A percentile compares a stretch with the other conserved stretches of the same genome.
These are phyloP conservation scores for Microctonus hyperodae DNA, from an alignment of 2,888 invertebrate genomes.

Conservation along the genomic window DNA sequence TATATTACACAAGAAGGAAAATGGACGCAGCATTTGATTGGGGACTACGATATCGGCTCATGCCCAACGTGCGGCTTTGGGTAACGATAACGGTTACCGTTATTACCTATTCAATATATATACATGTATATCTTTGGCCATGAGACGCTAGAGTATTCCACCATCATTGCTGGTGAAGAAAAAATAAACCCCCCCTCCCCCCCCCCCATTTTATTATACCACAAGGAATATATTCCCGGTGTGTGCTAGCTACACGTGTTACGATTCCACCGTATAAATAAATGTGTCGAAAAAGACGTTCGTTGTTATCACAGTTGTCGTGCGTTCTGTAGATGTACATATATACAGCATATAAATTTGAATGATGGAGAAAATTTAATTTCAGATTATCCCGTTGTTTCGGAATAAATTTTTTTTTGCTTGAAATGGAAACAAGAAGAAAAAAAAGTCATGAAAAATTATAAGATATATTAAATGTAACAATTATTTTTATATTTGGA, in stretches of 20 bases:
- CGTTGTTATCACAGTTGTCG: not conserved
- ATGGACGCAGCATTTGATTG: slow-evolving; percentile 44
- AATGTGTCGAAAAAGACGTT: not conserved
- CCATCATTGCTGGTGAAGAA: not conserved
- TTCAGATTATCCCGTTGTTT: too few species aligned
- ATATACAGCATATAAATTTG: too few species aligned
- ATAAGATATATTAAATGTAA: too few species aligned
- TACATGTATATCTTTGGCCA: slow-evolving; percentile 37
- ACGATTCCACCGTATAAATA: slow-evolving; percentile 23
- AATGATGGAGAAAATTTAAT: too few species aligned
- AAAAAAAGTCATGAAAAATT: too few species aligned
- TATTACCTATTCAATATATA: slow-evolving; percentile 47
- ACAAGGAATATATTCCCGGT: slow-evolving; percentile 36
- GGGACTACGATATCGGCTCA: slow-evolving; percentile 41
- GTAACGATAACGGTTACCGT: slow-evolving; percentile 54
- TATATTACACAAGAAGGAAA: slow-evolving; percentile 1
- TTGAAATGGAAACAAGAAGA: too few species aligned
- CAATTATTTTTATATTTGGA: too few species aligned
- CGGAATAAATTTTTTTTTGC: too few species aligned
- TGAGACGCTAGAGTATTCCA: slow-evolving; percentile 43
- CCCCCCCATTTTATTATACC: slow-evolving; percentile 41
- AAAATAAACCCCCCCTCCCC: slow-evolving; percentile 10
- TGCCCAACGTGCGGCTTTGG: slow-evolving; percentile 32
- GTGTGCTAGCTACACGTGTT: slow-evolving; percentile 25
- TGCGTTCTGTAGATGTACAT: not conserved